These are phyloP conservation scores for Leptobrachium leishanense DNA, from an alignment of 2,113 vertebrate species.

Conservation along the genomic window DNA sequence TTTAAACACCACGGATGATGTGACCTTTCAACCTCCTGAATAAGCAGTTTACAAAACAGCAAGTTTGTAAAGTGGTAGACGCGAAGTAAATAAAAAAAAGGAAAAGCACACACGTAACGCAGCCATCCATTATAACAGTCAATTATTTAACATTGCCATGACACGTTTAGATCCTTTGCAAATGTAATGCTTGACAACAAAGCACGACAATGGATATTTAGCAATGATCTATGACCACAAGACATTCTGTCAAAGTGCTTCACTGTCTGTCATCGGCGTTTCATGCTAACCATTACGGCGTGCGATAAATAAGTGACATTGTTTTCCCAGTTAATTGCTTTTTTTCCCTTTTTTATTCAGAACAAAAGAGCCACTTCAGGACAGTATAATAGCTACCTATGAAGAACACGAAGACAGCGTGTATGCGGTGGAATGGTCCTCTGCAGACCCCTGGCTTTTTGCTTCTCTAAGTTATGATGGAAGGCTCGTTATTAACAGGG, in stretches of 20 bases:
- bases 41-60: too few relatives aligned
- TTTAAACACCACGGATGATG: too few relatives aligned
- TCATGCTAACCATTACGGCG: constrained; percentile 24
- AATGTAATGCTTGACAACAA: constrained; percentile 3
- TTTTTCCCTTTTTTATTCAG: constrained; percentile 57
- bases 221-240: constrained; percentile 11
- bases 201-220: constrained; percentile 3
- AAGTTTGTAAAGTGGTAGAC: too few relatives aligned
- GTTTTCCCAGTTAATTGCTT: constrained; percentile 47
- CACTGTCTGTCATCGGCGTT: neutral
- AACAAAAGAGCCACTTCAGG: constrained; percentile 87
- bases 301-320: constrained; percentile 49
- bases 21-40: too few relatives aligned
- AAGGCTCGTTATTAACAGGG: constrained; percentile 94
- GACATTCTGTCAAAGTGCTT: neutral
- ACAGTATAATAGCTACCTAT: constrained; percentile 93
- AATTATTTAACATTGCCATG: neutral
- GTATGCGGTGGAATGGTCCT: constrained; percentile 96
- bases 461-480: constrained; percentile 97
- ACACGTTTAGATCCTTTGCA: neutral
- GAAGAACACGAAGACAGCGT: constrained; percentile 98
- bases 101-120: too few relatives aligned
- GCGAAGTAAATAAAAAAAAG: too few relatives aligned
- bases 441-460: constrained; percentile 95
- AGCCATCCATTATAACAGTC: neutral